Percentiles rank a stretch among this genome's conserved stretches.
These are phyloP conservation scores for Entomyzon cyanotis DNA, from an alignment of 2,113 vertebrate genomes.

Conservation along the genomic window DNA sequence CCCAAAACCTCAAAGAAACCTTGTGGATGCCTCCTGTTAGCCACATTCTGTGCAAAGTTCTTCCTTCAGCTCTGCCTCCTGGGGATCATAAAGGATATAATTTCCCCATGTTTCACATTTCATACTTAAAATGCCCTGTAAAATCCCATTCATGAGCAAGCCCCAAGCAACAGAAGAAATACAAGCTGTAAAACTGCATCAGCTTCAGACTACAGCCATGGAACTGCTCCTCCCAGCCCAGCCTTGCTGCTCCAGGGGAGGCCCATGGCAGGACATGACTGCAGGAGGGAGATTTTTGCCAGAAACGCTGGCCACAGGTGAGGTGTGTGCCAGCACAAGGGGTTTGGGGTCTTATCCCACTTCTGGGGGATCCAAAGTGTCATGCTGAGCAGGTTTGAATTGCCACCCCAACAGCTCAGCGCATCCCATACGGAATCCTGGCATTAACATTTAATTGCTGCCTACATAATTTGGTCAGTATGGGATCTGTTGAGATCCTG, in stretches of 20 bases:
- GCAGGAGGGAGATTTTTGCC: not conserved
- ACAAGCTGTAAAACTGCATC: not conserved
- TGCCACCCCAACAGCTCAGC: not conserved
- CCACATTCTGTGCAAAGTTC: not conserved
- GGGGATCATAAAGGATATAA: not conserved
- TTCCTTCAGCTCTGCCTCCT: not conserved
- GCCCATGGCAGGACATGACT: not conserved
- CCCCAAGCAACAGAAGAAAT: not conserved
- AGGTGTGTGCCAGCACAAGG: not conserved
- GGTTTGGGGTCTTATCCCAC: not conserved
- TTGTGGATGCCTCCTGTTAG: not conserved
- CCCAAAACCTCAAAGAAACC: not conserved
- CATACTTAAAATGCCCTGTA: not conserved
- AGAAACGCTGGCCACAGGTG: rapidly evolving
- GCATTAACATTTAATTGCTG: not conserved
- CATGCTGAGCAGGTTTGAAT: not conserved
- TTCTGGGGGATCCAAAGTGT: not conserved
- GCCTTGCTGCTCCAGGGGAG: not conserved
- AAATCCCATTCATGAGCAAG: not conserved
- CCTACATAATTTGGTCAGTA: not conserved
- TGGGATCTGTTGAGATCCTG: not conserved
- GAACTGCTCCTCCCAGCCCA: not conserved
- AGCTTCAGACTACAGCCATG: not conserved
- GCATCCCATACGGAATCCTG: not conserved
- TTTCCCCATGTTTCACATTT: not conserved